Conservation (phyloP, 2,888 invertebrate genomes). For the Perizoma affinitatum region DNA sequence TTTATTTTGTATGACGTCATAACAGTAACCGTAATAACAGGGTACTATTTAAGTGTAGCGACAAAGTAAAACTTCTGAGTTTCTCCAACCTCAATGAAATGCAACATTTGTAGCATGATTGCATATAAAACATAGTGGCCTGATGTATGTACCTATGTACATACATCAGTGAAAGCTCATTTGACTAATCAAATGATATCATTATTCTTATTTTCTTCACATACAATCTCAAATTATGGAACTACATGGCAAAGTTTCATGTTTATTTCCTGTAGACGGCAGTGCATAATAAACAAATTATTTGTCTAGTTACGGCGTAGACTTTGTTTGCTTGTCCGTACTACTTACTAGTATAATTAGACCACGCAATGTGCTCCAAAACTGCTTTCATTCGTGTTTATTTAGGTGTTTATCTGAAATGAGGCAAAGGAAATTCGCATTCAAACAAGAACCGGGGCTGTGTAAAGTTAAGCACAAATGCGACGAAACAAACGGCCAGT, state of each 20-base stretch:
- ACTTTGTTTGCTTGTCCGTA: slow-evolving; percentile 5
- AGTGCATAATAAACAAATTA: slow-evolving; percentile 14
- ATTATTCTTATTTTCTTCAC: slow-evolving; percentile 33
- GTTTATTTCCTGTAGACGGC: slow-evolving; percentile 18
- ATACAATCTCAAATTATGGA: slow-evolving; percentile 40
- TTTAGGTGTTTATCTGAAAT: slow-evolving; percentile 36
- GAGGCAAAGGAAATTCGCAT: slow-evolving; percentile 35
- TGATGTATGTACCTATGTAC: no score
- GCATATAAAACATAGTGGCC: slow-evolving; percentile 4
- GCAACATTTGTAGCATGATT: slow-evolving; percentile 20
- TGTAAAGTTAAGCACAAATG: slow-evolving; percentile 44
- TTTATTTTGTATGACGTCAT: no score
- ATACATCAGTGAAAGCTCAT: background rate
- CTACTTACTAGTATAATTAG: slow-evolving; percentile 18
- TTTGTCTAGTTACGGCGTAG: slow-evolving; percentile 11
- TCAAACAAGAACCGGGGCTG: slow-evolving; percentile 40
- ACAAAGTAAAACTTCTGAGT: slow-evolving; percentile 26
- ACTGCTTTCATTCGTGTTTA: slow-evolving; percentile 26
- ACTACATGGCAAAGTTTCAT: slow-evolving; percentile 20
- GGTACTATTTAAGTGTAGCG: slow-evolving; percentile 15
- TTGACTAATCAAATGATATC: slow-evolving; percentile 33
- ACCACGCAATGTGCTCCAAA: slow-evolving; percentile 16
- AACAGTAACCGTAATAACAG: background rate
- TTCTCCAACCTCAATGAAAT: slow-evolving; percentile 24
- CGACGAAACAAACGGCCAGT: slow-evolving; percentile 41